phyloP scores from a whole-genome alignment of 2,888 invertebrate genomes.

The Agrotis puta region DNA sequence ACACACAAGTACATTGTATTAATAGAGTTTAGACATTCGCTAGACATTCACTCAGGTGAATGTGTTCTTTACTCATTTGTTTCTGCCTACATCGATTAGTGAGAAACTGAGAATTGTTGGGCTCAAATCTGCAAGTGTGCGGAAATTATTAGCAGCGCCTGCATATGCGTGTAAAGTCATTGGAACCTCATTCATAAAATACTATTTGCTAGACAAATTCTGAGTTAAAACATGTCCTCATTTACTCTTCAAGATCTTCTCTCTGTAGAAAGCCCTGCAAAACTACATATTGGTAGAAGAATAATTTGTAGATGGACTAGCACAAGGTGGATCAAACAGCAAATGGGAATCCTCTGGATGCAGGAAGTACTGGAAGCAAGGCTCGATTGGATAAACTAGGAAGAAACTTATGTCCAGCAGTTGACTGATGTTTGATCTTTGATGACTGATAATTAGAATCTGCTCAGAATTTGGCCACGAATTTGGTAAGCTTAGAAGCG shows the following conservation, averaged over 20 bases:
- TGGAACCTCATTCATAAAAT: slow-evolving; percentile 6
- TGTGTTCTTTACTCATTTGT: slow-evolving; percentile 43
- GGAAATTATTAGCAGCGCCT: slow-evolving; percentile 11
- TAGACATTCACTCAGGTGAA: slow-evolving; percentile 47
- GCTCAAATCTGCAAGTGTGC: slow-evolving; percentile 15
- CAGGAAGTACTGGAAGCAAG: background rate
- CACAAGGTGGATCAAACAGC: background rate
- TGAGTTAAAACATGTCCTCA: background rate
- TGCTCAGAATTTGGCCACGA: no score
- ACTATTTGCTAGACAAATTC: background rate
- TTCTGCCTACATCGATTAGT: slow-evolving; percentile 24
- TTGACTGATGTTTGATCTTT: no score
- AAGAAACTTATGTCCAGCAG: background rate
- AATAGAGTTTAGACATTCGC: slow-evolving; percentile 45
- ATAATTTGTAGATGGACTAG: no score
- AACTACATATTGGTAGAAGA: background rate
- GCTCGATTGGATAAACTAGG: background rate
- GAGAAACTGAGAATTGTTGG: slow-evolving; percentile 28
- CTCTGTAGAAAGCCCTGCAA: no score
- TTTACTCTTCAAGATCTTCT: background rate
- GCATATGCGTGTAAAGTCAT: background rate
- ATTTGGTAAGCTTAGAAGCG: no score
- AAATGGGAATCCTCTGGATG: background rate
- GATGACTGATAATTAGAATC: no score
- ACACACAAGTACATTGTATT: slow-evolving; percentile 36